phyloP scores from a whole-genome alignment of 2,888 invertebrate genomes.

The Aradus depressus region DNA sequence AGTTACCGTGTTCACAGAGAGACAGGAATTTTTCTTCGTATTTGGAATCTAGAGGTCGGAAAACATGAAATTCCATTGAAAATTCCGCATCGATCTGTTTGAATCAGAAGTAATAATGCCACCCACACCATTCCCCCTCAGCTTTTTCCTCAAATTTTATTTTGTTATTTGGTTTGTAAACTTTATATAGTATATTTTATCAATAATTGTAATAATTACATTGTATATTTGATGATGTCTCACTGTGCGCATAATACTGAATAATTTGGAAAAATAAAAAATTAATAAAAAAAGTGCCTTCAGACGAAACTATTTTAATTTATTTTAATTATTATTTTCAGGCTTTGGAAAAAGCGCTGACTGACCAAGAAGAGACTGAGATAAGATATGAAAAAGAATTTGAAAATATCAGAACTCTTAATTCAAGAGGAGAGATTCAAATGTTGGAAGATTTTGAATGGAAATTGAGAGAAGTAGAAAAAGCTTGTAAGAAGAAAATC shows the following conservation, averaged over 20 bases:
- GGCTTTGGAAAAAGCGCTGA: slow-evolving; percentile 48
- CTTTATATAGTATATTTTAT: not conserved
- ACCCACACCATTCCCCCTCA: too few species aligned
- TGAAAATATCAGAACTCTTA: slow-evolving; percentile 54
- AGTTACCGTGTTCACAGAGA: too few species aligned
- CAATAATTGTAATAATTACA: slow-evolving; percentile 3
- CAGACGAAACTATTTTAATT: not conserved
- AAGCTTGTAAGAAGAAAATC: slow-evolving; percentile 50
- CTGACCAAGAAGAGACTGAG: slow-evolving; percentile 47
- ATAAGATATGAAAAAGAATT: slow-evolving; percentile 55
- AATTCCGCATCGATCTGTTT: too few species aligned
- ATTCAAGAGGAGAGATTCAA: slow-evolving; percentile 55
- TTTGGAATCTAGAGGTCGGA: too few species aligned
- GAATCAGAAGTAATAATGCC: too few species aligned
- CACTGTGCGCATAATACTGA: not conserved
- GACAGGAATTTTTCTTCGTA: too few species aligned
- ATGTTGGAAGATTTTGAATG: slow-evolving; percentile 72
- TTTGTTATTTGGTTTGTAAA: not conserved
- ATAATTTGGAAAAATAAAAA: too few species aligned
- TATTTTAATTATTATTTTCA: slow-evolving; percentile 22
- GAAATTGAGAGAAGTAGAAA: slow-evolving; percentile 67
- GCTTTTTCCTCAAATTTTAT: not conserved
- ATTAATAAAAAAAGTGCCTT: not conserved
- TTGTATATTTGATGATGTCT: not conserved
- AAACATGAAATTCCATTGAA: too few species aligned